These are phyloP conservation scores for Acanthaster planci DNA, from an alignment of 35 echinoderm and acorn worm genomes.

Conservation along the genomic window DNA sequence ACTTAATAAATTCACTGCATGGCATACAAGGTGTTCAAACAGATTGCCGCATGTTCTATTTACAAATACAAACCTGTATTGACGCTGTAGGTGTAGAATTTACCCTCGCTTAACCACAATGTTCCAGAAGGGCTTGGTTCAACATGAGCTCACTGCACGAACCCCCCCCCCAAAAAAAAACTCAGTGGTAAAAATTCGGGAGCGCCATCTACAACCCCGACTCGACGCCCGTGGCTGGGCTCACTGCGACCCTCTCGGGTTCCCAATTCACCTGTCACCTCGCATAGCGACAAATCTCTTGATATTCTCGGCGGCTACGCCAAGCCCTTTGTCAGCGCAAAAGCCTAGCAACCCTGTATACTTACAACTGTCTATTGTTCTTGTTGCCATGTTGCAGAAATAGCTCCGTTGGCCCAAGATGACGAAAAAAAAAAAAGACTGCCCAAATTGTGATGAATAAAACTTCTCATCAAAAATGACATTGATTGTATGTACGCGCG, in stretches of 20 bases:
- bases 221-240: neutral
- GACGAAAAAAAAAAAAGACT: neutral
- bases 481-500: conserved; percentile 8
- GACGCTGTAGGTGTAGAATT: too few relatives aligned
- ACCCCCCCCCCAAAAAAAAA: too few relatives aligned
- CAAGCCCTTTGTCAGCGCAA: neutral
- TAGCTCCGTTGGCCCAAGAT: neutral
- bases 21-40: too few relatives aligned
- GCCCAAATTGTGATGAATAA: conserved; percentile 10
- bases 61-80: too few relatives aligned
- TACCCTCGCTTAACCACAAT: too few relatives aligned
- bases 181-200: too few relatives aligned
- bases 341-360: conserved; percentile 17
- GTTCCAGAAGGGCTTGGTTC: too few relatives aligned
- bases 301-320: conserved; percentile 12
- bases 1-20: too few relatives aligned
- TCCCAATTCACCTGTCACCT: conserved; percentile 19
- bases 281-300: conserved; percentile 15
- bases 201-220: neutral
- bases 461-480: neutral
- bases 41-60: too few relatives aligned
- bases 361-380: conserved; percentile 19
- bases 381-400: conserved; percentile 18
- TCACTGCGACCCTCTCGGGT: neutral
- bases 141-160: too few relatives aligned